Conservation (phyloP, 2,888 invertebrate genomes). For the Cryptops parisi region DNA sequence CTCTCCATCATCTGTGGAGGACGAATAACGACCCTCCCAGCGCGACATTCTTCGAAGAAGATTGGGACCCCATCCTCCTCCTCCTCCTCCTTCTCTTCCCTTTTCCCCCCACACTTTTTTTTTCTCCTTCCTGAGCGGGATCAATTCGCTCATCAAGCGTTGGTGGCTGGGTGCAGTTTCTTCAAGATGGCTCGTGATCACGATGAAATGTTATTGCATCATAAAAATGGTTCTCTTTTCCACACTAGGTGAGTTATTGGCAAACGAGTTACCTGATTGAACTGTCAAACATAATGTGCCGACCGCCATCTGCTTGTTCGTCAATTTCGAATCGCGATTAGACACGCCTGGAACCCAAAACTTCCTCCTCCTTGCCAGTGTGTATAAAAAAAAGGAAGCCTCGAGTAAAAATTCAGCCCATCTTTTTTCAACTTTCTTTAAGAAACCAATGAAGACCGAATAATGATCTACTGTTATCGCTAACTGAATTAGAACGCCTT, state of each 20-base stretch:
- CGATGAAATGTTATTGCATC: constrained; percentile 14
- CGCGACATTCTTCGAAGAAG: not conserved
- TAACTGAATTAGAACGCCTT: no score
- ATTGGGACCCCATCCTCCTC: not conserved
- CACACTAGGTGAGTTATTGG: constrained; percentile 13
- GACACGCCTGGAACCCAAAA: constrained; percentile 2
- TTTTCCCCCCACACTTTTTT: not conserved
- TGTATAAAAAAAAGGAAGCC: no score
- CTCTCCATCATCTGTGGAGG: not conserved
- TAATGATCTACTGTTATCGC: no score
- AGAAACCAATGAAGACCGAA: no score
- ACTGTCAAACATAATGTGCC: constrained; percentile 14
- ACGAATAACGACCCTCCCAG: not conserved
- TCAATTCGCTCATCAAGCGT: constrained; percentile 5
- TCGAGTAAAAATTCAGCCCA: no score
- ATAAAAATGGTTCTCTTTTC: constrained; percentile 6
- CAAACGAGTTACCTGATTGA: constrained; percentile 13
- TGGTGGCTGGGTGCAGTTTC: constrained; percentile 8
- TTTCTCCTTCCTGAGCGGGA: constrained; percentile 5
- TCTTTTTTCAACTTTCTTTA: not conserved
- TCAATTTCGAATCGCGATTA: constrained; percentile 13
- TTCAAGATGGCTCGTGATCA: constrained; percentile 9
- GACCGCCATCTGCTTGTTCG: constrained; percentile 13
- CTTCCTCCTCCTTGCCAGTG: not conserved
- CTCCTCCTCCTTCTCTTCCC: not conserved